phyloP scores from a whole-genome alignment of 2,888 invertebrate species.

The Microplitis manilae region DNA sequence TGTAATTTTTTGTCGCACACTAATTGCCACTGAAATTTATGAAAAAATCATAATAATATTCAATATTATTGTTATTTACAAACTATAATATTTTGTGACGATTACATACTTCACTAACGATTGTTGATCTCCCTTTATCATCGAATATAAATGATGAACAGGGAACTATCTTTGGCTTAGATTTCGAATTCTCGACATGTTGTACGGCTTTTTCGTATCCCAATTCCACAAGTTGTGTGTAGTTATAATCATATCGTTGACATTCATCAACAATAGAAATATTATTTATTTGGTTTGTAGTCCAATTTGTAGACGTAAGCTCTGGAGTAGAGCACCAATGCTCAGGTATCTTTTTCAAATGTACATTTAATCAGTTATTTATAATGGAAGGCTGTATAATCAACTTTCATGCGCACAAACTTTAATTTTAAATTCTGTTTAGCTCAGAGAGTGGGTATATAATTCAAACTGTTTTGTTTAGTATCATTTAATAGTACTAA shows the following conservation, averaged over 20 bases:
- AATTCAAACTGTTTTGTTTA: too few species aligned
- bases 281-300: not conserved
- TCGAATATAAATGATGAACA: not conserved
- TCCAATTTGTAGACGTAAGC: not conserved
- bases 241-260: not conserved
- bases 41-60: not conserved
- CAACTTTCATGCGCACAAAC: too few species aligned
- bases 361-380: not conserved
- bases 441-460: too few species aligned
- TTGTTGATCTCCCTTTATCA: not conserved
- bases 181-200: not conserved
- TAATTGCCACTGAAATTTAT: slow-evolving; percentile 69
- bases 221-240: not conserved
- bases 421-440: not conserved
- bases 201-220: not conserved
- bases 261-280: not conserved
- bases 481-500: too few species aligned
- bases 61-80: not conserved
- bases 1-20: slow-evolving; percentile 72
- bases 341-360: not conserved
- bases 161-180: not conserved
- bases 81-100: not conserved
- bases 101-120: not conserved
- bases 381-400: not conserved
- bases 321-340: not conserved